A percentile compares a stretch with the other conserved stretches of the same genome.
These are phyloP conservation scores for Oscheius sp. DNA, from an alignment of 2,888 invertebrate species.

Conservation along the genomic window DNA sequence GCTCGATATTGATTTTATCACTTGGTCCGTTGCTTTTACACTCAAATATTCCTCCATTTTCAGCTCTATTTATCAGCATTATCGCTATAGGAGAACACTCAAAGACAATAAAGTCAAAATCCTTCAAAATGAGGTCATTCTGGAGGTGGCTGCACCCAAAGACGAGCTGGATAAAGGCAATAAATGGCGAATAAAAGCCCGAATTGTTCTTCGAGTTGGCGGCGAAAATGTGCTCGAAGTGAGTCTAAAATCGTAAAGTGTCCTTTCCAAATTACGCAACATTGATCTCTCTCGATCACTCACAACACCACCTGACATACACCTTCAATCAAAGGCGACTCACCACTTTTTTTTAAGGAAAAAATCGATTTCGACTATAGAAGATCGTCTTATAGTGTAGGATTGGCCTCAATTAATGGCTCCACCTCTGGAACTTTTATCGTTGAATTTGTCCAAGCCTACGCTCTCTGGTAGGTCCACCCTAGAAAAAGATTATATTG, in stretches of 20 bases:
- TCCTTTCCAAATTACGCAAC: background rate
- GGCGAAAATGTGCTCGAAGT: conserved; percentile 20
- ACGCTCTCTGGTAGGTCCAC: conserved; percentile 1
- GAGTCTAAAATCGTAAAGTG: background rate
- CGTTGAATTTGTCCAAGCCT: conserved; percentile 16
- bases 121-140: conserved; percentile 9
- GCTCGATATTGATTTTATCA: conserved; percentile 25
- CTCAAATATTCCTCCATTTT: background rate
- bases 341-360: conserved; percentile 14
- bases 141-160: conserved; percentile 13
- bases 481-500: background rate
- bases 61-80: conserved; percentile 15
- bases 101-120: background rate
- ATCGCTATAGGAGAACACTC: conserved; percentile 7
- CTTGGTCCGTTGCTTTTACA: background rate
- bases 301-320: background rate
- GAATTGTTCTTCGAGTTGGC: conserved; percentile 1
- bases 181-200: conserved; percentile 20
- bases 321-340: background rate
- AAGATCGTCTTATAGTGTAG: background rate
- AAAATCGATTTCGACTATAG: background rate
- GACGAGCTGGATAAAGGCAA: conserved; percentile 29
- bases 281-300: background rate
- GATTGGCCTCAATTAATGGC: conserved; percentile 2
- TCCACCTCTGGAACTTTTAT: background rate